Evolutionary conservation across 2,113 vertebrate species (phyloP).

Genomic region (Patagioenas fasciata): DNA sequence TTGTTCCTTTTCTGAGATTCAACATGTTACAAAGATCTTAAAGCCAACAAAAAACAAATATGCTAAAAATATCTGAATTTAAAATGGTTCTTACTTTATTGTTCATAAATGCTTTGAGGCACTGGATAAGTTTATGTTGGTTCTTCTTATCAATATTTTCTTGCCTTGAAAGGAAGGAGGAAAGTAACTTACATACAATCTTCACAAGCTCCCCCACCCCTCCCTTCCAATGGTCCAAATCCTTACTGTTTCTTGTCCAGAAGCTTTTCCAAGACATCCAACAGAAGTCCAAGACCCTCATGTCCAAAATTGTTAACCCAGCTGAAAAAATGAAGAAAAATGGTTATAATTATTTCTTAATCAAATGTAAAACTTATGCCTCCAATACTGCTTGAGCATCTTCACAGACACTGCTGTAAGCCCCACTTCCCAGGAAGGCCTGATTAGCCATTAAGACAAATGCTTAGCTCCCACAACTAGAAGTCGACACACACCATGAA

Average conservation of each 20-base stretch:
- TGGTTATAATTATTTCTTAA: background rate
- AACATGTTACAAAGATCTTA: background rate
- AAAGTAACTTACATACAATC: background rate
- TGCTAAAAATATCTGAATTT: background rate
- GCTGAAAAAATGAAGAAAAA: slow-evolving; percentile 68
- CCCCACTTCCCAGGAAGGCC: background rate
- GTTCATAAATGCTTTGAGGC: slow-evolving; percentile 99
- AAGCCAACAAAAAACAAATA: background rate
- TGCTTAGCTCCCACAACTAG: background rate
- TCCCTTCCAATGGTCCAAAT: background rate
- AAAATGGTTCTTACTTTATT: slow-evolving; percentile 87
- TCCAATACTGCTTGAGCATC: background rate
- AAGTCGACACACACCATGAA: background rate
- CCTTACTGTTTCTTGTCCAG: slow-evolving; percentile 98
- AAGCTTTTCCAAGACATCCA: slow-evolving; percentile 92
- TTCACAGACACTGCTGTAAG: background rate
- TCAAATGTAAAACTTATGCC: background rate
- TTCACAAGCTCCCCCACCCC: background rate
- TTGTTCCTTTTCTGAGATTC: background rate
- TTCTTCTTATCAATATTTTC: slow-evolving; percentile 95
- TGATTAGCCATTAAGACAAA: background rate
- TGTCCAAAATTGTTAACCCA: slow-evolving; percentile 99
- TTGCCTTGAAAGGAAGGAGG: slow-evolving; percentile 78
- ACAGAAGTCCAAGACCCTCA: slow-evolving; percentile 92
- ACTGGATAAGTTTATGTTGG: slow-evolving; percentile 98